Evolutionary conservation across 2,888 invertebrate genomes (phyloP), one percentile per base, ranked within the genome.

Genomic region (Pedicia rivosa): DNA sequence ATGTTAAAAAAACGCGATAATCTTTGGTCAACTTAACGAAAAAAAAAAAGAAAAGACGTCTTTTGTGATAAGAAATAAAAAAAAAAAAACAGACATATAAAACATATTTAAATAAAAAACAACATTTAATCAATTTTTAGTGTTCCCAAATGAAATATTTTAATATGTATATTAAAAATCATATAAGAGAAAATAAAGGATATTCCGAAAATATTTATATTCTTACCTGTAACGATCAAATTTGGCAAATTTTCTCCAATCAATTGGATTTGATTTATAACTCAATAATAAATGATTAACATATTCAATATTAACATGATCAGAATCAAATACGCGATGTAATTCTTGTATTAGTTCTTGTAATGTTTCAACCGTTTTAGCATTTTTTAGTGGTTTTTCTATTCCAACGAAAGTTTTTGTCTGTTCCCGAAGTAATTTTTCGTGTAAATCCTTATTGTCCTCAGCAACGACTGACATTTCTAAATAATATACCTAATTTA

Each of bases 161-260:
- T 27, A 5, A 8, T 7, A 27, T 27, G 5, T 27, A 27, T 8
- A 12, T 12, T 27, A 6, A 20, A 8, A 6, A 6, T 6, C 8
- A 27, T 12, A 27, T 27, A 12, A 27, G 7, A 3, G 6, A 12
- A 8, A 30, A 20, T 16, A 26, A 26, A 15, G 14, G 13, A n/a
- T n/a, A 24, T 25, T 13, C 2, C 13, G 15, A 29, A 28, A 15
- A 30, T 2, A 26, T n/a, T 13, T 26, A 22, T 22, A 2, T 12
- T 41, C 45, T 56, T 57, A 90, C 90, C 82, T 75, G 63, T 78
- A 81, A 55, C 84, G 74, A 60, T 95, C 94, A 54, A 88, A 95
- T 56, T 91, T 92, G 4, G 94, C 92, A 53, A 74, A 98, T 55
- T 82, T 84, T 53, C 73, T 78, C 97, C 97, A 98, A 44, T 98